These are phyloP conservation scores for Taxidea taxus DNA, from an alignment of 2,113 vertebrate genomes.

Conservation along the genomic window DNA sequence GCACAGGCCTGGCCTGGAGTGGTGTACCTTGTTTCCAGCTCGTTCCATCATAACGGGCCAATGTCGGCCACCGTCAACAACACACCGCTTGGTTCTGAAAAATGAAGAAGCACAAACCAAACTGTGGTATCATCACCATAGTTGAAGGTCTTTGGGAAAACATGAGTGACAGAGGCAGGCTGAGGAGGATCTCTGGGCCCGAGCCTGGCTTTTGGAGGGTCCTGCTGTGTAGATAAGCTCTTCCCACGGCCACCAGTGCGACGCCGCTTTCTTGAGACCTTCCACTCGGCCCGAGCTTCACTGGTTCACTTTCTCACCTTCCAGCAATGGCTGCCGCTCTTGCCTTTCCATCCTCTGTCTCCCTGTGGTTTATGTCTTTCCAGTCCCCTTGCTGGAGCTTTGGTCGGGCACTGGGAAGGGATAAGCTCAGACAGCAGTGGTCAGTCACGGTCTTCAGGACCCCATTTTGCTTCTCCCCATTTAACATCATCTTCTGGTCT, in stretches of 20 bases:
- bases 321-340: accelerated
- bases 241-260: accelerated
- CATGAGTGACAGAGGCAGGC: accelerated
- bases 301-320: accelerated
- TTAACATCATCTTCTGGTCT: accelerated
- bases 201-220: neutral
- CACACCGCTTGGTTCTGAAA: neutral
- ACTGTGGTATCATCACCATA: accelerated
- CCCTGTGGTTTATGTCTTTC: neutral
- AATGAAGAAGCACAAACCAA: neutral
- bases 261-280: neutral
- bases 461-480: accelerated
- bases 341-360: accelerated
- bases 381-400: accelerated
- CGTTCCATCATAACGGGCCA: accelerated
- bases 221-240: neutral
- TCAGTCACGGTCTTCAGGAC: accelerated
- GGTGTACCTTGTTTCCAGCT: accelerated
- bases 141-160: neutral
- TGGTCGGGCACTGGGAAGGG: neutral
- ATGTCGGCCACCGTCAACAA: accelerated
- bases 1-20: neutral
- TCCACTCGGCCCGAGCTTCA: neutral
- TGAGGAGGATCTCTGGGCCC: too few relatives aligned
- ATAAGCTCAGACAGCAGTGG: accelerated